Base-by-base conservation (phyloP, 2,113 vertebrate species). In the Sardina pilchardus region DNA sequence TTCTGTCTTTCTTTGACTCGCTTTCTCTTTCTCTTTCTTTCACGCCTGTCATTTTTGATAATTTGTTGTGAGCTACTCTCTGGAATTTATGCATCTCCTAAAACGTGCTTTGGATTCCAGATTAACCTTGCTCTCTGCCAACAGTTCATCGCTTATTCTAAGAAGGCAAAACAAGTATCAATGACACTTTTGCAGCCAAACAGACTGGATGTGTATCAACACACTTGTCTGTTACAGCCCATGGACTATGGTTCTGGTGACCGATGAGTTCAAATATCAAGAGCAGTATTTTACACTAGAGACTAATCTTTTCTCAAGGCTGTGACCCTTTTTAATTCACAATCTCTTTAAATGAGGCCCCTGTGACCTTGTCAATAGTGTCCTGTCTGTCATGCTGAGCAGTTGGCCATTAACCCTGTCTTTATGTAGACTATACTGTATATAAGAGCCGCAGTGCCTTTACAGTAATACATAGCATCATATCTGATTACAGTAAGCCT, bases 261-360 rank as follows among this genome's bases (percentile, higher is more conserved):
- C 81, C 82, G 82, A 86, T 84, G 71, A 86, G 63, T 82, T 86
- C 47, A 34, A 16, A 42, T 81, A 83, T 67, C 53, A 47, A 81
- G 83, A 47, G 82, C 63, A 78, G 24, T 88, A 71, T 88, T 89
- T 89, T 84, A 90, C 42, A 75, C 39, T 39, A 26, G 44, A 84
- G 26, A 80, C 84, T 84, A 88, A 89, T 90, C 85, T 87, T 82
- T 90, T 50, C 82, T 86, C 88, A 87, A 87, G 87, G 85, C 63
- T 85, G 71, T 42, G 24, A 34, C 82, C 85, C 75, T 80, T 26
- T 78, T 47, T 85, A 83, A 85, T 86, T 88, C 84, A 88, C 83
- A 87, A 88, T 88, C 88, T 84, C 39, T 87, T 84, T 63, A 85
- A 86, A 82, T 87, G 26, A 86, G n/a, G 53, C 14, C 81, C 45